These are phyloP conservation scores for Syrphus vitripennis DNA, from an alignment of 2,888 invertebrate genomes.

Conservation along the genomic window DNA sequence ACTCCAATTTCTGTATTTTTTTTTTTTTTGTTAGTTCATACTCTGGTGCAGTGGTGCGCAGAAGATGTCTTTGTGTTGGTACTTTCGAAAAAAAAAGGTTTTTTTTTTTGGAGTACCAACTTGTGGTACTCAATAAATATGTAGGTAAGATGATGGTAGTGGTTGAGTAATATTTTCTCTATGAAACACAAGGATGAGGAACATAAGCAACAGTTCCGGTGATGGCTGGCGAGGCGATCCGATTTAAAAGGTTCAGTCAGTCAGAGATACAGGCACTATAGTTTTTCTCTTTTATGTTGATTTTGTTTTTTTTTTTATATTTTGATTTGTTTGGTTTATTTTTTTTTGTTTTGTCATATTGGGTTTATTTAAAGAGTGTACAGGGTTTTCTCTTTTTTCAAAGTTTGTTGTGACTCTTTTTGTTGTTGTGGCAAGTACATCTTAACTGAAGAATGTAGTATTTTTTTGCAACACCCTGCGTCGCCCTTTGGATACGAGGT, in stretches of 20 bases:
- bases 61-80: constrained; percentile 25
- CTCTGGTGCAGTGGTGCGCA: constrained; percentile 59
- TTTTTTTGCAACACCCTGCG: background rate
- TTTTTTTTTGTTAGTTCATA: background rate
- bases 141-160: constrained; percentile 12
- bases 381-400: background rate
- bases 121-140: constrained; percentile 4
- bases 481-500: background rate
- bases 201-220: constrained; percentile 60
- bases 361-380: background rate
- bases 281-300: constrained; percentile 1
- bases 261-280: background rate
- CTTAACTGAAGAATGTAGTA: background rate
- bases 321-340: constrained; percentile 10
- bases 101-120: constrained; percentile 16
- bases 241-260: constrained; percentile 8
- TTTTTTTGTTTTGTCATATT: no score
- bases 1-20: background rate
- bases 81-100: background rate
- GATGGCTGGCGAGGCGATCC: constrained; percentile 17
- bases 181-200: background rate
- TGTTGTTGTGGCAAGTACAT: background rate
- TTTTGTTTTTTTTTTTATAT: background rate
- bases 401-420: constrained; percentile 16
- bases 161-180: constrained; percentile 10